Evolutionary conservation across 2,888 invertebrate genomes (phyloP), one percentile per base, ranked within the genome.

Genomic region (Exocentrus adspersus): DNA sequence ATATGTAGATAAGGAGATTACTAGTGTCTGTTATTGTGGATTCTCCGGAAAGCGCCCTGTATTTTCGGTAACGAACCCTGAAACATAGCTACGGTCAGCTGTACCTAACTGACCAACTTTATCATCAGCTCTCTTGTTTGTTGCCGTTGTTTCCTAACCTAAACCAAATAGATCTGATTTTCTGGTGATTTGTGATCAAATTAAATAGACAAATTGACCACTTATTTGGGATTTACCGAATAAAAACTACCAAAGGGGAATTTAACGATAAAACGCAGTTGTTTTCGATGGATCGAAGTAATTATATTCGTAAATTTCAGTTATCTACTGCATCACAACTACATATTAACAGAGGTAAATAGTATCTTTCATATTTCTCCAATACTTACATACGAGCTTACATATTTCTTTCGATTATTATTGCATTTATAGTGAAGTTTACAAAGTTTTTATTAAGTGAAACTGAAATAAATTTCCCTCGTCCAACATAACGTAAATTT

Each of bases 21-120:
- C n/a, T n/a, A n/a, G n/a, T n/a, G n/a, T n/a, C n/a, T n/a, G n/a
- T n/a, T n/a, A n/a, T 24, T 3, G 37, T 12, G 12, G 3, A n/a
- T 5, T 37, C 14, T 37, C 14, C 12, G 10, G 5, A 48, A 51
- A 32, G 12, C 32, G 19, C 37, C 30, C 32, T 51, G 32, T 37
- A 37, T 5, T 28, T 14, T 7, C 12, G 6, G 51, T 30, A 16
- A 30, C 19, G 30, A 17, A 76, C 78, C 75, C 72, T 78, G 78
- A 79, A 79, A 77, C 78, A 79, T 79, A 75, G 72, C 77, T 64
- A 75, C 68, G 79, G 78, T 79, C 79, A 78, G 77, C 77, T 78
- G 78, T 74, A 76, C 74, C 76, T 77, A 79, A 80, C 79, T 77
- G 78, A 74, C 68, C 71, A 74, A 73, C 76, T 79, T 76, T 77